Evolutionary conservation across 2,113 vertebrate species (phyloP), one percentile per base, ranked within the genome.

Genomic region (Azemiops feae): DNA sequence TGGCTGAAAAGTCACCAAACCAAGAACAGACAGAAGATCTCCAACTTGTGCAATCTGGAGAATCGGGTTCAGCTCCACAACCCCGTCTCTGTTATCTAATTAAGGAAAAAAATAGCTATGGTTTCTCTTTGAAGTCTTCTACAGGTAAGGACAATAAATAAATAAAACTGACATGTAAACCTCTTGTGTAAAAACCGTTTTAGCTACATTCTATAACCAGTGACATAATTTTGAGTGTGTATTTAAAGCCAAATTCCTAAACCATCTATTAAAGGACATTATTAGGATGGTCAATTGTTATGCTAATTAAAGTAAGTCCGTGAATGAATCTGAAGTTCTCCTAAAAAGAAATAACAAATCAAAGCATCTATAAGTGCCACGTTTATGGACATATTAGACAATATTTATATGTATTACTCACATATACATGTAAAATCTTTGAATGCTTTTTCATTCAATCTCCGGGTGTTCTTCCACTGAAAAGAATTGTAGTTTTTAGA

Each of bases 11-110:
- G 16, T 0, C 3, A 47, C 1, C 91, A 89, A 43, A n/a, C 58
- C 92, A 88, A 60, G 91, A 94, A 52, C 85, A 93, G 50, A 34
- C 93, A 58, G 74, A 94, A 34, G 93, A 92, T 18, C 92, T 93
- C 88, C 69, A 1, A 1, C 89, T 92, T 54, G 81, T 5, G 11
- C 92, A 94, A 92, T 98, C 98, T 0, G 97, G 97, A 92, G 97
- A 87, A 0, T 58, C 92, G 34, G 23, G 90, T 0, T n/a, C 86
- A 6, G 25, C 7, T 57, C 97, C 92, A 18, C 98, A 98, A 93
- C 98, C 98, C 1, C 97, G 98, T 93, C 98, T 99, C 90, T 99
- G 99, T 97, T 99, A 98, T 95, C 93, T 99, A 90, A 97, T 97
- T 27, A 99, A 98, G 95, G 97, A 98, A 81, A 97, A 95, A 30